Evolutionary conservation across 1,140 invertebrate genomes (phyloP).

Genomic region (Phymorhynchus buccinoides): DNA sequence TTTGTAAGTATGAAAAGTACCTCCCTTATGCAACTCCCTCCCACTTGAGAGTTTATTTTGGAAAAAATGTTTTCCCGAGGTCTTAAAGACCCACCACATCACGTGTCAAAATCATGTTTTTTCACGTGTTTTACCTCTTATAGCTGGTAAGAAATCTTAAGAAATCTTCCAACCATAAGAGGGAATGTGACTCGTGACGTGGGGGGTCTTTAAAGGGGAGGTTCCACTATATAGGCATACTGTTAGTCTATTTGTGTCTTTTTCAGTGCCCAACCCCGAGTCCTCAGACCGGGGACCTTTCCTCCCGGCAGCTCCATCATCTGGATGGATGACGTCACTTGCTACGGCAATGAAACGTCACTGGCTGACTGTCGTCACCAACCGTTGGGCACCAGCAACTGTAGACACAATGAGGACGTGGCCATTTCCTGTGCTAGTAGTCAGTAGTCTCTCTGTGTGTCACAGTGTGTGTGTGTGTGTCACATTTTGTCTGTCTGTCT

Average conservation of each 20-base stretch:
- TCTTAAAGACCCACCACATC: no score
- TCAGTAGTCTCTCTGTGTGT: background rate
- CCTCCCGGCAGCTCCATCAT: constrained; percentile 70
- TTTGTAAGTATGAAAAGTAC: no score
- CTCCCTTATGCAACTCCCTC: no score
- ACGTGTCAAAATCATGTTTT: no score
- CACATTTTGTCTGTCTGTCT: background rate
- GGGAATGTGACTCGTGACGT: no score
- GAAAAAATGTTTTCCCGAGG: no score
- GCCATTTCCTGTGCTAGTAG: constrained; percentile 74
- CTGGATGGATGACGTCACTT: constrained; percentile 83
- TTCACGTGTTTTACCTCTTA: no score
- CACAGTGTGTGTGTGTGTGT: background rate
- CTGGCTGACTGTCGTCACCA: constrained; percentile 80
- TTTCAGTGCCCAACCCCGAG: background rate
- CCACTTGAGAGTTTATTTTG: no score
- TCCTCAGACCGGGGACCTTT: background rate
- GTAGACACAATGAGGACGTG: constrained; percentile 84
- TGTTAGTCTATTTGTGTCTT: background rate
- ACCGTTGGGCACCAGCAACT: constrained; percentile 77
- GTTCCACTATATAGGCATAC: no score
- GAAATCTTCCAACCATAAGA: no score
- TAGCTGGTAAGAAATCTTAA: no score
- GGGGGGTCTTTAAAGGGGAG: no score
- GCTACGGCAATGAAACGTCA: constrained; percentile 80